These are phyloP conservation scores for Myotis yumanensis DNA, from an alignment of 2,113 vertebrate species.

Conservation along the genomic window DNA sequence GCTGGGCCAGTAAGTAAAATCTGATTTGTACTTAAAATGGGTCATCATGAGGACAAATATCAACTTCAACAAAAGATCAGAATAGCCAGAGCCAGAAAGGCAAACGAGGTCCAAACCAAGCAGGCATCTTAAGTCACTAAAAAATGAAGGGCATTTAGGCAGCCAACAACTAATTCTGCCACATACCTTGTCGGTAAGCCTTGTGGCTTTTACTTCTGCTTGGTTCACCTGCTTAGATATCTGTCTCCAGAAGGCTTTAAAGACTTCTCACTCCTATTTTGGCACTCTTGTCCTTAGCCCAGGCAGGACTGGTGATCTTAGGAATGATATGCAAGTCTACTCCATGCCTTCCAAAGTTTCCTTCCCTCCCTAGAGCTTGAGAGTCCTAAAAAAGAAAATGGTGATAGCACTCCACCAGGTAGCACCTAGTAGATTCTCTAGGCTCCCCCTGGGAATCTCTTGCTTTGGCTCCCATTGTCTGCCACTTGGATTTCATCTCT, in stretches of 20 bases:
- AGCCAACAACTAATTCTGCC: not conserved
- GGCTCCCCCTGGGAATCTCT: not conserved
- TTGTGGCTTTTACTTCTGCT: not conserved
- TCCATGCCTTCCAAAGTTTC: not conserved
- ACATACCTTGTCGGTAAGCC: not conserved
- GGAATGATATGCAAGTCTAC: not conserved
- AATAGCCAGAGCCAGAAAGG: not conserved
- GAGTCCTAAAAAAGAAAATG: not conserved
- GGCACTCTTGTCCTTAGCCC: not conserved
- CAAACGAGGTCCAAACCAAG: slow-evolving; percentile 22
- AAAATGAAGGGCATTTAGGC: not conserved
- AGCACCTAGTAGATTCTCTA: not conserved
- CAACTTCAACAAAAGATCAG: not conserved
- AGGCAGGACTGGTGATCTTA: not conserved
- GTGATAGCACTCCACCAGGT: not conserved
- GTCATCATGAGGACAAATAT: not conserved
- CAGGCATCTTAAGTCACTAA: not conserved
- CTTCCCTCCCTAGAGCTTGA: not conserved
- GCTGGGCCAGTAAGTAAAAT: not conserved
- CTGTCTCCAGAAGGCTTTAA: not conserved
- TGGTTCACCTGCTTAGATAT: not conserved
- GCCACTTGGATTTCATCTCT: not conserved
- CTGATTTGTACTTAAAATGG: not conserved
- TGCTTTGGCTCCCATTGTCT: not conserved
- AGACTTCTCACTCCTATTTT: not conserved